phyloP scores from a whole-genome alignment of 2,888 invertebrate genomes.

The Temnothorax ravouxi region DNA sequence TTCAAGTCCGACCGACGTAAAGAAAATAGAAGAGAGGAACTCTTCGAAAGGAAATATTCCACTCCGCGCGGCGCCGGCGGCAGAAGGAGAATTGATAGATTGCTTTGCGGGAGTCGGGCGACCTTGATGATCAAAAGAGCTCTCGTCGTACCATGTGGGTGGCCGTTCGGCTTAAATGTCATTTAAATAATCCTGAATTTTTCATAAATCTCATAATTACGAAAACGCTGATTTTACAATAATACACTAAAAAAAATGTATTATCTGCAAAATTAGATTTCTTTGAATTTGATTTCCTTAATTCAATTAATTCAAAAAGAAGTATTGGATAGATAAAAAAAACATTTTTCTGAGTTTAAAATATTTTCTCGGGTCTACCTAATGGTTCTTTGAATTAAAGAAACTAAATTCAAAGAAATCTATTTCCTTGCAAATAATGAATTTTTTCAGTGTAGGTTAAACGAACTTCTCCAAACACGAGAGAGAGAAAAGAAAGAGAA shows the following conservation, averaged over 20 bases:
- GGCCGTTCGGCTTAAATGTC: background rate
- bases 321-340: too few species aligned
- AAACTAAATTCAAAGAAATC: too few species aligned
- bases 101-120: constrained; percentile 50
- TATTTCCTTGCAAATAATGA: too few species aligned
- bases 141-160: constrained; percentile 63
- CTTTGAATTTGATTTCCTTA: too few species aligned
- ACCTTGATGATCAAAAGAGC: constrained; percentile 65
- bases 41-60: constrained; percentile 46
- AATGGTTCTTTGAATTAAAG: too few species aligned
- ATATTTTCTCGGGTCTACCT: too few species aligned
- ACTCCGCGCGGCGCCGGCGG: constrained; percentile 29
- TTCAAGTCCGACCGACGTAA: background rate
- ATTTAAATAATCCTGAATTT: background rate
- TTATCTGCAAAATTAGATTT: too few species aligned
- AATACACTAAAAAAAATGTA: background rate
- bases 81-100: constrained; percentile 52
- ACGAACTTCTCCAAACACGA: background rate
- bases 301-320: too few species aligned
- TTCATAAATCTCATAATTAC: background rate
- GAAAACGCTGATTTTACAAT: background rate
- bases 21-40: constrained; percentile 36
- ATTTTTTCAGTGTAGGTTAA: background rate
- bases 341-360: too few species aligned
- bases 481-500: background rate